A percentile compares a stretch with the other conserved stretches of the same genome.
phyloP scores from a whole-genome alignment of 53 echinoderm and acorn worm genomes.

The Antedon mediterranea region DNA sequence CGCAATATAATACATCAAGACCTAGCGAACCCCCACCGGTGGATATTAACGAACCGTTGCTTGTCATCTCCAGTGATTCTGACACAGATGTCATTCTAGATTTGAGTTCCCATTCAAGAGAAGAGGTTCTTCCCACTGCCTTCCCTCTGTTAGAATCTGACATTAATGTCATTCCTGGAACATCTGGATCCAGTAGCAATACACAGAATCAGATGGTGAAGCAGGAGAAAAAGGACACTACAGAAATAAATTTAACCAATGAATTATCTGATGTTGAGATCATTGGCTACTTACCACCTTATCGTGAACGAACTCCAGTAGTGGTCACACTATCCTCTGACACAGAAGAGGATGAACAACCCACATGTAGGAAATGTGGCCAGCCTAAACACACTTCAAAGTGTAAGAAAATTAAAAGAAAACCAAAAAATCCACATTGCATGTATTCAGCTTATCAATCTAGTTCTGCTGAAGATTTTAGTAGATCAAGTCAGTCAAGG shows the following conservation, averaged over 20 bases:
- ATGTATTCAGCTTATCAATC: background rate
- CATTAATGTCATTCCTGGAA: background rate
- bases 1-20: slow-evolving; percentile 33
- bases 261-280: slow-evolving; percentile 56
- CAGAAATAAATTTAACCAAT: background rate
- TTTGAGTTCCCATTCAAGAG: background rate
- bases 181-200: background rate
- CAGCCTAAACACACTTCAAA: background rate
- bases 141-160: background rate
- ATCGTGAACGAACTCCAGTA: slow-evolving; percentile 48
- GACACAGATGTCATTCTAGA: background rate
- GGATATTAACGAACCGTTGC: background rate
- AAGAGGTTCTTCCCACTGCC: slow-evolving; percentile 9
- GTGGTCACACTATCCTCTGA: slow-evolving; percentile 26
- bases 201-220: slow-evolving; percentile 5
- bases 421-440: background rate
- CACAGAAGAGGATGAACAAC: slow-evolving; percentile 16
- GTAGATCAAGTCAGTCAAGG: background rate
- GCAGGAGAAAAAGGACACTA: slow-evolving; percentile 8
- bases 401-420: background rate
- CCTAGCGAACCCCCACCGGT: background rate
- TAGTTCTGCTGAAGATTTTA: background rate
- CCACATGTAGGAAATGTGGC: background rate
- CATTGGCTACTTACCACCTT: slow-evolving; percentile 47
- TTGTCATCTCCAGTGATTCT: background rate